Conservation (phyloP, 1,140 invertebrate genomes). For the Calosoma granatense region DNA sequence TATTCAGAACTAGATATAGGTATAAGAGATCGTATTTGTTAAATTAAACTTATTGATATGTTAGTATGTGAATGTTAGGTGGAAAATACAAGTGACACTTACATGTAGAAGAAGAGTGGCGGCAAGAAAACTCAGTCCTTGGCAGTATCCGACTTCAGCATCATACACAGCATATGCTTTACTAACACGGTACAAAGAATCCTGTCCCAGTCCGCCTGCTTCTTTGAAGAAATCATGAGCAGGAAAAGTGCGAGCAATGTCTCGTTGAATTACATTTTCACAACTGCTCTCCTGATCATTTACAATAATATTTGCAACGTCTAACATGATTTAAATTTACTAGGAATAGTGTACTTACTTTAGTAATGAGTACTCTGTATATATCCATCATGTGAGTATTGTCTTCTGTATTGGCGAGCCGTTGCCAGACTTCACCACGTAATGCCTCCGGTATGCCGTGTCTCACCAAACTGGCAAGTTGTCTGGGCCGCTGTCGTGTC, state of each 20-base stretch:
- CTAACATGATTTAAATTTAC: neutral
- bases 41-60: too few relatives aligned
- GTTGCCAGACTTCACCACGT: slow-evolving; percentile 94
- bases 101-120: slow-evolving; percentile 93
- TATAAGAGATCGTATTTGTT: too few relatives aligned
- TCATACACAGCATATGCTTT: slow-evolving; percentile 97
- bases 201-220: slow-evolving; percentile 82
- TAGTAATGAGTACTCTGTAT: slow-evolving; percentile 84
- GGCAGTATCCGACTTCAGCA: slow-evolving; percentile 96
- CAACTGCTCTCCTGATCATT: slow-evolving; percentile 65
- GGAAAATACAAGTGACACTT: slow-evolving; percentile 34
- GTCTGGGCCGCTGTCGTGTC: slow-evolving; percentile 64
- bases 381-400: slow-evolving; percentile 81
- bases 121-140: slow-evolving; percentile 94
- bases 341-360: slow-evolving; percentile 42
- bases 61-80: neutral
- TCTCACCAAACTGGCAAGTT: slow-evolving; percentile 66
- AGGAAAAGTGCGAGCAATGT: slow-evolving; percentile 97
- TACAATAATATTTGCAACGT: slow-evolving; percentile 10
- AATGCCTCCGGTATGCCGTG: slow-evolving; percentile 92
- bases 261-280: slow-evolving; percentile 87
- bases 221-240: slow-evolving; percentile 97
- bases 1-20: too few relatives aligned
- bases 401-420: slow-evolving; percentile 76
- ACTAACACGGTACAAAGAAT: slow-evolving; percentile 89